Evolutionary conservation across 2,888 invertebrate species (phyloP), one percentile per base, ranked within the genome.

Genomic region (Leptinotarsa peninsularis): DNA sequence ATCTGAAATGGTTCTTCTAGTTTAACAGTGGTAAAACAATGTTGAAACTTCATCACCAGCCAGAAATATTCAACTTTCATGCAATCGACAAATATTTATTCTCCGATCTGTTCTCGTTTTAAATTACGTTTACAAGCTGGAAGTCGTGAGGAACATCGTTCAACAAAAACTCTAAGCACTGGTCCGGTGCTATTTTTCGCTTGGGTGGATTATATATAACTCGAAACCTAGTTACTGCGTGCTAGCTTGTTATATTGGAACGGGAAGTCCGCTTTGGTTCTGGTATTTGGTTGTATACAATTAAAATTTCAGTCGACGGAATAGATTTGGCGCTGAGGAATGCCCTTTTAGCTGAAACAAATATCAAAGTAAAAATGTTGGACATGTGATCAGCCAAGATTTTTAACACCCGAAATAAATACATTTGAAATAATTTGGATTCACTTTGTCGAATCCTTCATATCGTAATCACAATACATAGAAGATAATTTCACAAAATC

Each of bases 11-110:
- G 3, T 43, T 43, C 43, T 43, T 3, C 43, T 43, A 43, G 43
- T 10, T 33, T 43, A 43, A 43, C 43, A 43, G 43, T 43, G 43
- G 43, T 43, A 43, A 43, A 43, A 43, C 10, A 43, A 43, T 43
- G 13, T 13, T 13, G 33, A 69, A 21, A 21, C 18, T 56, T 33
- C 10, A 43, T 27, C 18, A 33, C 52, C 23, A 23, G 50, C 50
- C 50, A 67, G 50, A 49, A 49, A 49, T 49, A 18, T 67, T 23
- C 17, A 63, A 21, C 60, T 60, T 18, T 63, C 15, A 49, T 14
- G 68, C 27, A 23, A 52, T 54, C 54, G 27, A 49, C 33, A 68
- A 69, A 69, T 70, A 58, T 70, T 70, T 70, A 70, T 70, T 58
- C 70, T 52, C 15, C n/a, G 43, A 63, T 63, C 10, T n/a, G 63